A percentile compares a stretch with the other conserved stretches of the same genome.
Conservation (phyloP, 23 tunicate genomes). For the Clavelina lepadiformis region DNA sequence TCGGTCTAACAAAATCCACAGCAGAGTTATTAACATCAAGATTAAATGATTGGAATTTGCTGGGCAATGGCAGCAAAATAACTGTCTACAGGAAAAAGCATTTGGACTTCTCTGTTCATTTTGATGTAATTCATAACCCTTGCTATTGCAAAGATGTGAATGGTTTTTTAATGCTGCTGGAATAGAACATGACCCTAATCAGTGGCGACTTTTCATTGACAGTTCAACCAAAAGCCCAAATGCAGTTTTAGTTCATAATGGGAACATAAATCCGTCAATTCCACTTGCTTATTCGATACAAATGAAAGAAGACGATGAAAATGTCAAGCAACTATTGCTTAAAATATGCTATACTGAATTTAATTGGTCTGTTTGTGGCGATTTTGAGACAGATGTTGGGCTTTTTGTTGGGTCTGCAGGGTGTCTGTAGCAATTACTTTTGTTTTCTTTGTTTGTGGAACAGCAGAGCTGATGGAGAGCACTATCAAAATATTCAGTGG, state of each 20-base stretch:
- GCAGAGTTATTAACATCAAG: neutral
- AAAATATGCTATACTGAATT: slow-evolving; percentile 22
- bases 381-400: slow-evolving; percentile 21
- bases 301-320: slow-evolving; percentile 22
- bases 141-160: slow-evolving; percentile 1
- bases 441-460: slow-evolving; percentile 3
- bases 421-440: slow-evolving; percentile 18
- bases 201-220: slow-evolving; percentile 22
- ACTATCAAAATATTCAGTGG: neutral
- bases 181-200: slow-evolving; percentile 15
- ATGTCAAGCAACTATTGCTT: slow-evolving; percentile 20
- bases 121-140: neutral
- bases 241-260: slow-evolving; percentile 23
- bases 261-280: slow-evolving; percentile 23
- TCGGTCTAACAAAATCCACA: neutral
- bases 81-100: neutral
- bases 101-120: neutral
- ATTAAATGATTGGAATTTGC: slow-evolving; percentile 1
- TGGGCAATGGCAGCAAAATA: neutral
- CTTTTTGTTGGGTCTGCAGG: slow-evolving; percentile 24
- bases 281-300: slow-evolving; percentile 9
- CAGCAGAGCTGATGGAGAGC: slow-evolving; percentile 3
- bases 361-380: slow-evolving; percentile 22
- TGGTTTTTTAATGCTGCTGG: slow-evolving; percentile 1
- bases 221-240: slow-evolving; percentile 25